Base-by-base conservation (phyloP, 37 sponge, comb jelly and placozoan genomes). In the Tethya wilhelma region DNA sequence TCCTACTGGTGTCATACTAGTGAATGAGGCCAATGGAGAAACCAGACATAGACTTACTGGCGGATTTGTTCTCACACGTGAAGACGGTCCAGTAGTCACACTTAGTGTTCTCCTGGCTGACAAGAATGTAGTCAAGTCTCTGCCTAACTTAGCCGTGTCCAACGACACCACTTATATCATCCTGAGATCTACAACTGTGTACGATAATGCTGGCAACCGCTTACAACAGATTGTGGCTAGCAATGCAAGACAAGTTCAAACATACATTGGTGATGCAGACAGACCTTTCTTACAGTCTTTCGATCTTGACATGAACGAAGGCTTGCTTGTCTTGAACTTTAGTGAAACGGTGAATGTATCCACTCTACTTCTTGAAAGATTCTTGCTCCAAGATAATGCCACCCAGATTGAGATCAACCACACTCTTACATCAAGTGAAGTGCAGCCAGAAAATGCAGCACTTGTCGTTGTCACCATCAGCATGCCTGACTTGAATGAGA, bases 271-370 rank as follows among this genome's bases (percentile, higher is more conserved):
- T 38, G 96, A 96, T 84, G 28, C 59, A 7, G 80, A 84, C 19
- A 65, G 85, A 69, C 96, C 96, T 29, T 62, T 59, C 22, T 64
- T 96, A 58, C 44, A 67, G 36, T 87, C 90, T 0, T 96, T 93
- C 74, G 91, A 89, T 67, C 59, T 96, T 0, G 90, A 96, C 57
- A 93, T 96, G 93, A 64, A 96, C 65, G 49, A 44, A 28, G 96
- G 96, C 32, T 42, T 90, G 14, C 65, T 96, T 4, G 62, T 67
- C 2, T 79, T 96, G 1, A 87, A 90, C 65, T 96, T 96, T 75
- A 90, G 90, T 73, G 93, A 96, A 53, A 96, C 96, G 25, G 93
- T 96, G 33, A 87, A 96, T 84, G 86, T 82, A 33, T 72, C 70
- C 44, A 84, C 93, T n/a, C 43, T 96, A 44, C 44, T 69, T 12